A percentile compares a stretch with the other conserved stretches of the same genome.
Conservation (phyloP, 2,797 vertebrate species). For the Xerus rutilus region DNA sequence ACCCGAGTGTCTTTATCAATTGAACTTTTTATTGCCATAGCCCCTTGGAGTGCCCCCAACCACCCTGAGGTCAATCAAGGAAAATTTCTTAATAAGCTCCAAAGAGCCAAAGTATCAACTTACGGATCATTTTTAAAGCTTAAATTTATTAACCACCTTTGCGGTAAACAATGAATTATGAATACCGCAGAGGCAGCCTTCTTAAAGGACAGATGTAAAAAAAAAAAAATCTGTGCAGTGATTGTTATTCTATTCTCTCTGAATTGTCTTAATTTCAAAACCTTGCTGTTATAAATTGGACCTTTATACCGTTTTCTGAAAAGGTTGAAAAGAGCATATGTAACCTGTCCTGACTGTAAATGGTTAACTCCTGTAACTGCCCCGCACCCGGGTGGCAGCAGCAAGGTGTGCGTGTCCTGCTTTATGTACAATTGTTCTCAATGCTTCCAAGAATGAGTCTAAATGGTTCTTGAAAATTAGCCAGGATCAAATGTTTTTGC, state of each 20-base stretch:
- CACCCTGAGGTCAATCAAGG: slow-evolving; percentile 73
- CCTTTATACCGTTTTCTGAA: slow-evolving; percentile 80
- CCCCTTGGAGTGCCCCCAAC: slow-evolving; percentile 67
- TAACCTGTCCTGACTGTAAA: slow-evolving; percentile 74
- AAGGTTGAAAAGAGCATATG: slow-evolving; percentile 59
- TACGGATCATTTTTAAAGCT: slow-evolving; percentile 71
- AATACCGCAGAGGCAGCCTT: slow-evolving; percentile 31
- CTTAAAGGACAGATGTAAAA: slow-evolving; percentile 61
- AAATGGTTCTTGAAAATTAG: slow-evolving; percentile 78
- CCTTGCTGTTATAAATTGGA: slow-evolving; percentile 71
- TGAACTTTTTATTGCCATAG: slow-evolving; percentile 64
- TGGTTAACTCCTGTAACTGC: slow-evolving; percentile 71
- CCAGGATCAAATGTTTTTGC: slow-evolving; percentile 81
- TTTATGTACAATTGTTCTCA: slow-evolving; percentile 83
- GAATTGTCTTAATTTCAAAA: slow-evolving; percentile 78
- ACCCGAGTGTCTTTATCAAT: slow-evolving; percentile 69
- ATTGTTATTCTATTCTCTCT: slow-evolving; percentile 27
- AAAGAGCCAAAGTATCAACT: slow-evolving; percentile 64
- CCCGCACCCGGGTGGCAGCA: slow-evolving; percentile 32
- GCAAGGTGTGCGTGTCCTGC: slow-evolving; percentile 77
- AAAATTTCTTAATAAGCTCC: slow-evolving; percentile 62
- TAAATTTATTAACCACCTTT: slow-evolving; percentile 76
- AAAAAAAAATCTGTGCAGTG: not conserved
- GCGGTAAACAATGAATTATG: slow-evolving; percentile 77
- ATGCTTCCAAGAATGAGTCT: slow-evolving; percentile 84